Percentiles rank a stretch among this genome's conserved stretches.
Conservation (phyloP, 2,113 vertebrate species). For the Platycercus adscitus region DNA sequence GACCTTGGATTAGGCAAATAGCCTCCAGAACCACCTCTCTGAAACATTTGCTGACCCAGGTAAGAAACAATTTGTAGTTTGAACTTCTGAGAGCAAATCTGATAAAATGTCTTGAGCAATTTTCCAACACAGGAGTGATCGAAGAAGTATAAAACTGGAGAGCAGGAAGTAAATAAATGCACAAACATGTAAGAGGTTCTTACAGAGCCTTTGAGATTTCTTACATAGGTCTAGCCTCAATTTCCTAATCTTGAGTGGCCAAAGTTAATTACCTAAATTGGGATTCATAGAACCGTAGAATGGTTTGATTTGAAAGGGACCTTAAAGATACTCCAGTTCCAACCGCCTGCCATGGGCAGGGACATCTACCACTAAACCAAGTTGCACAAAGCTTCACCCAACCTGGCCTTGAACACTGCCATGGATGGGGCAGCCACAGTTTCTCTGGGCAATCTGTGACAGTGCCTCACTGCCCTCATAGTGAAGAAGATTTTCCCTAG, state of each 20-base stretch:
- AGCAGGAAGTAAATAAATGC: not conserved
- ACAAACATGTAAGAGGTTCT: not conserved
- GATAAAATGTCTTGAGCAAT: not conserved
- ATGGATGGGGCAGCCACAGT: not conserved
- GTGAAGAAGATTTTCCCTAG: not conserved
- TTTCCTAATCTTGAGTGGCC: not conserved
- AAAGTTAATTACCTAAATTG: not conserved
- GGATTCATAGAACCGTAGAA: not conserved
- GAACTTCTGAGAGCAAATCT: not conserved
- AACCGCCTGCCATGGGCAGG: not conserved
- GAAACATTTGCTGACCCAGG: not conserved
- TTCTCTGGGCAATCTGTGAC: not conserved
- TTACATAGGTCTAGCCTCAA: not conserved
- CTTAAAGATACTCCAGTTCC: not conserved
- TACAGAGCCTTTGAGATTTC: not conserved
- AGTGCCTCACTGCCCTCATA: not conserved
- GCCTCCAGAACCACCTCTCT: not conserved
- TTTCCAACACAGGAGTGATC: not conserved
- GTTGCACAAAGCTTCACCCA: not conserved
- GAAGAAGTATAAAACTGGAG: not conserved
- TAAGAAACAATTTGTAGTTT: not conserved
- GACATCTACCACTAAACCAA: not conserved
- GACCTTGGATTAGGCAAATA: not conserved
- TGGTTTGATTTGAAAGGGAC: not conserved
- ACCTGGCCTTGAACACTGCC: not conserved